Evolutionary conservation across 2,113 vertebrate genomes (phyloP).

Genomic region (Mesembrinibis cayennensis): DNA sequence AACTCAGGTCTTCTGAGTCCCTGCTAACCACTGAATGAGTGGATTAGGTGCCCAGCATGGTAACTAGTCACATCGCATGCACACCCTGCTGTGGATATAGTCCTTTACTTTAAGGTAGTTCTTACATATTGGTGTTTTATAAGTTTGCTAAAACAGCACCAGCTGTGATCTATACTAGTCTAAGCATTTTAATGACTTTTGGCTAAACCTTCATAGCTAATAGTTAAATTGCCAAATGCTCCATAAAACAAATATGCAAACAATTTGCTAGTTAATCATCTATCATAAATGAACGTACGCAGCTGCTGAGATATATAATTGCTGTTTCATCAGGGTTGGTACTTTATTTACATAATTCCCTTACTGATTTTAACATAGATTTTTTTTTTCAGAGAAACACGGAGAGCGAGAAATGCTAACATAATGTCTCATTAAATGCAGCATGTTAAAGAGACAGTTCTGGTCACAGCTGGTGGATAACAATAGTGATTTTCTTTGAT

Average conservation of each 20-base stretch:
- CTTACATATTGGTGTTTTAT: constrained; percentile 19
- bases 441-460: constrained; percentile 46
- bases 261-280: constrained; percentile 78
- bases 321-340: constrained; percentile 63
- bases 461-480: constrained; percentile 68
- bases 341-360: constrained; percentile 74
- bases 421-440: constrained; percentile 70
- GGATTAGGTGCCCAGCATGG: neutral
- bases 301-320: constrained; percentile 77
- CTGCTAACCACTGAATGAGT: neutral
- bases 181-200: constrained; percentile 73
- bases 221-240: constrained; percentile 75
- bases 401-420: constrained; percentile 29
- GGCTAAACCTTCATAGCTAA: constrained; percentile 73
- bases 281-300: constrained; percentile 50
- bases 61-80: neutral
- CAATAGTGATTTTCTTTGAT: constrained; percentile 58
- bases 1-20: neutral
- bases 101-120: neutral
- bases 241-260: constrained; percentile 75
- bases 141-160: constrained; percentile 37
- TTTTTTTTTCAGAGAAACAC: neutral
- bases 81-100: neutral
- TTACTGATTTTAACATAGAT: constrained; percentile 57
- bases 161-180: constrained; percentile 52